Conservation (phyloP, 1,140 invertebrate genomes). For the Neodiprion fabricii region DNA sequence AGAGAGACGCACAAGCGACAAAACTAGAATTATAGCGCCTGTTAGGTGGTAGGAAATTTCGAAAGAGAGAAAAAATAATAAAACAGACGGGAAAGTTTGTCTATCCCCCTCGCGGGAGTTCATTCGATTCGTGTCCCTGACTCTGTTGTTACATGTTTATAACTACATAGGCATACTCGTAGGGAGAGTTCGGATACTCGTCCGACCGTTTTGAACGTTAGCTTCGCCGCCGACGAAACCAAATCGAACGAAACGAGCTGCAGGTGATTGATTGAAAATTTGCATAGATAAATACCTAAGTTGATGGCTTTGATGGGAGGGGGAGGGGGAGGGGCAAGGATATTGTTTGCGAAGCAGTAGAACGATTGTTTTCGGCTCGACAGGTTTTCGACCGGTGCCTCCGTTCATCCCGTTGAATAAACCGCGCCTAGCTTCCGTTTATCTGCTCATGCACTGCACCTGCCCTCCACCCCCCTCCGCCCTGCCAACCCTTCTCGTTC, state of each 20-base stretch:
- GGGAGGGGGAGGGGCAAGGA: slow-evolving; percentile 20
- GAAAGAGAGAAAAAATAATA: not conserved
- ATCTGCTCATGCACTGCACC: slow-evolving; percentile 5
- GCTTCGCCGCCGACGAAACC: not conserved
- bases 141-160: too few species aligned
- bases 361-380: slow-evolving; percentile 51
- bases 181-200: too few species aligned
- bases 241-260: not conserved
- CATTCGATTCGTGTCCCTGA: not conserved
- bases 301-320: slow-evolving; percentile 43
- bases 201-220: too few species aligned
- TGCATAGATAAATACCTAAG: slow-evolving; percentile 53
- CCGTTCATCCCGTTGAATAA: too few species aligned
- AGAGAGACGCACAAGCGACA: not conserved
- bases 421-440: not conserved
- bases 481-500: not conserved
- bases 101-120: not conserved
- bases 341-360: slow-evolving; percentile 47
- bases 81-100: not conserved
- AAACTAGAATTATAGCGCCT: not conserved
- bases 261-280: slow-evolving; percentile 51
- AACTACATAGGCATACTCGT: too few species aligned
- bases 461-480: not conserved
- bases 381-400: not conserved
- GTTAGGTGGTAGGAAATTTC: not conserved